Evolutionary conservation across 1,140 invertebrate species (phyloP).

Genomic region (Colletes latitarsis): DNA sequence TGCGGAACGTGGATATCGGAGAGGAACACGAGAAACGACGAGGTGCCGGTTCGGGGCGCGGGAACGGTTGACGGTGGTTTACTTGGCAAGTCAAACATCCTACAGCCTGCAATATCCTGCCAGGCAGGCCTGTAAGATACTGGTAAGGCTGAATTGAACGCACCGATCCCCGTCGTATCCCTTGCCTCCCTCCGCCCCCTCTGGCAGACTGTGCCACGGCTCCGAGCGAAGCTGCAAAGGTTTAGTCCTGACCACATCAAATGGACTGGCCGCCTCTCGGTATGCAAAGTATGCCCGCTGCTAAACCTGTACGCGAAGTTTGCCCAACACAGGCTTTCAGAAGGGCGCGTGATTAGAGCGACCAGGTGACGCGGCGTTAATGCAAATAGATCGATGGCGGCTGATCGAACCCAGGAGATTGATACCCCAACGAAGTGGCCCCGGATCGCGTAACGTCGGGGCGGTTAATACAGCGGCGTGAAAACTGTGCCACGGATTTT

Average conservation of each 20-base stretch:
- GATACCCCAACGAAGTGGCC: background rate
- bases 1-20: slow-evolving; percentile 54
- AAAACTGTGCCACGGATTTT: background rate
- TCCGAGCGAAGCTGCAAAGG: slow-evolving; percentile 32
- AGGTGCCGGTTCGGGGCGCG: slow-evolving; percentile 20
- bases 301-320: slow-evolving; percentile 45
- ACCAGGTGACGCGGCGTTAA: slow-evolving; percentile 35
- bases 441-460: background rate
- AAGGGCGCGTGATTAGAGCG: slow-evolving; percentile 45
- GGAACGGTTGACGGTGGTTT: slow-evolving; percentile 67
- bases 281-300: slow-evolving; percentile 67
- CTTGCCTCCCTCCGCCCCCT: background rate
- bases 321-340: slow-evolving; percentile 38
- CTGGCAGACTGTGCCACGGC: slow-evolving; percentile 29
- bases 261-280: slow-evolving; percentile 63
- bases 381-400: slow-evolving; percentile 12
- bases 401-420: background rate
- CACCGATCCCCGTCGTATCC: slow-evolving; percentile 8
- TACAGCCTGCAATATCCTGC: slow-evolving; percentile 73
- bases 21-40: slow-evolving; percentile 59
- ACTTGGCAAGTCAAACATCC: slow-evolving; percentile 77
- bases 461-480: background rate
- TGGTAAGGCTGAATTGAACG: slow-evolving; percentile 66
- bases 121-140: slow-evolving; percentile 67
- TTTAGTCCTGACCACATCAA: slow-evolving; percentile 70